Conservation (phyloP, 2,797 vertebrate genomes). For the Dendrocincla tyrannina region DNA sequence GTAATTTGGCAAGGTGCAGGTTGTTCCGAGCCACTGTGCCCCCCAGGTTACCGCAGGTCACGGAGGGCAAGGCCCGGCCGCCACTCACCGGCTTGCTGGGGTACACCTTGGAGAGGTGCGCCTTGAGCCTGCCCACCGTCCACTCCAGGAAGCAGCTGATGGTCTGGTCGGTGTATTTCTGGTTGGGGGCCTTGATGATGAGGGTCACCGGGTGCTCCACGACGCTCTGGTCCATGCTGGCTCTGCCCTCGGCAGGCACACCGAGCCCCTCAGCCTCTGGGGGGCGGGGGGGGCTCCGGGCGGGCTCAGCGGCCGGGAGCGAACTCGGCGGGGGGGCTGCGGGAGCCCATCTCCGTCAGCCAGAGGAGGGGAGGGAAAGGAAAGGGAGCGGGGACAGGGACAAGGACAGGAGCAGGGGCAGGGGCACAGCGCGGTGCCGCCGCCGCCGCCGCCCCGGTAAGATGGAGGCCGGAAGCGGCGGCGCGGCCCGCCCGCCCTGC, state of each 20-base stretch:
- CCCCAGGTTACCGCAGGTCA: neutral
- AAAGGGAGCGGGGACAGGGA: too few relatives aligned
- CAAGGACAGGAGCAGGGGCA: too few relatives aligned
- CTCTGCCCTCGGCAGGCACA: too few relatives aligned
- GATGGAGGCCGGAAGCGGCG: too few relatives aligned
- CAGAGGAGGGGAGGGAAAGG: too few relatives aligned
- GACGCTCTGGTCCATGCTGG: slow-evolving; percentile 82
- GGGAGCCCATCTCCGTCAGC: neutral
- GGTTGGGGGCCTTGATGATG: slow-evolving; percentile 93
- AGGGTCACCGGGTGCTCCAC: slow-evolving; percentile 88
- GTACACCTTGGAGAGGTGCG: slow-evolving; percentile 89
- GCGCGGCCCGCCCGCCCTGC: too few relatives aligned
- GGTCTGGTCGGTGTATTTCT: slow-evolving; percentile 95
- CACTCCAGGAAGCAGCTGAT: slow-evolving; percentile 90
- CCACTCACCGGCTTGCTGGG: slow-evolving; percentile 92
- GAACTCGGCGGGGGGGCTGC: neutral
- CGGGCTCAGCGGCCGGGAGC: too few relatives aligned
- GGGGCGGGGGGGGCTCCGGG: too few relatives aligned
- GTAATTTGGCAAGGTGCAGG: too few relatives aligned
- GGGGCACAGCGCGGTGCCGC: too few relatives aligned
- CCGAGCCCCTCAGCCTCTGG: neutral
- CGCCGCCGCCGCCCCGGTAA: too few relatives aligned
- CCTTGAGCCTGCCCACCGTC: slow-evolving; percentile 93
- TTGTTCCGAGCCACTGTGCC: too few relatives aligned
- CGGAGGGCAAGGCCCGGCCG: neutral